These are phyloP conservation scores for Stenurella melanura DNA, from an alignment of 2,888 invertebrate genomes.

Conservation along the genomic window DNA sequence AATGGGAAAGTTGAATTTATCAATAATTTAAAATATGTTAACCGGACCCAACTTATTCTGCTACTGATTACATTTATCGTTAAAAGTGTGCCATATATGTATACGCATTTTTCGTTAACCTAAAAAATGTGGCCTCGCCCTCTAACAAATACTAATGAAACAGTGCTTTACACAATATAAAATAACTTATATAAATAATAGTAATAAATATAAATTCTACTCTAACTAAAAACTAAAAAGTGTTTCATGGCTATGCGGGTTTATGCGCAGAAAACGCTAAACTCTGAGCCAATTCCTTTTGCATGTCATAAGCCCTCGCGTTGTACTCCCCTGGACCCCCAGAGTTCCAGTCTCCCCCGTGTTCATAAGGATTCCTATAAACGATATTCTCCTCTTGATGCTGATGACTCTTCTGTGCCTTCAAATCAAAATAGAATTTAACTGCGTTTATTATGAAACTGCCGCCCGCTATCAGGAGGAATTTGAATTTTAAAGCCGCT, in stretches of 20 bases:
- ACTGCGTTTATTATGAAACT: slow-evolving; percentile 83
- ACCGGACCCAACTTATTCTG: too few relatives aligned
- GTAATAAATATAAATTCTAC: not conserved
- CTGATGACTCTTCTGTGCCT: slow-evolving; percentile 75
- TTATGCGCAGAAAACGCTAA: slow-evolving; percentile 66
- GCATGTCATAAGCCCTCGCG: slow-evolving; percentile 52
- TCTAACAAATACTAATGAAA: not conserved
- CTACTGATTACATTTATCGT: not conserved
- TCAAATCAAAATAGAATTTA: slow-evolving; percentile 84
- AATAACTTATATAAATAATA: not conserved
- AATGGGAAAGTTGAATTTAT: too few relatives aligned
- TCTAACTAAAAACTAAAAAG: not conserved
- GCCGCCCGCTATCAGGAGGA: slow-evolving; percentile 83
- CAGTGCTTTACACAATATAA: not conserved
- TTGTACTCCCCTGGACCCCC: slow-evolving; percentile 50
- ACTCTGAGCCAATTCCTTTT: slow-evolving; percentile 63
- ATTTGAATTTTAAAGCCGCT: slow-evolving; percentile 85
- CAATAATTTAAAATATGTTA: too few relatives aligned
- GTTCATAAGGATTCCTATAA: slow-evolving; percentile 56
- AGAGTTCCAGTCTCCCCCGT: slow-evolving; percentile 41
- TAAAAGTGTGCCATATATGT: slow-evolving; percentile 7
- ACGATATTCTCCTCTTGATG: slow-evolving; percentile 70
- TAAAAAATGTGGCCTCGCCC: not conserved
- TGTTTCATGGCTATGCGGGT: not conserved
- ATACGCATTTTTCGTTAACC: not conserved